Conservation (phyloP, 2,113 vertebrate genomes). For the Lophochroa leadbeateri region DNA sequence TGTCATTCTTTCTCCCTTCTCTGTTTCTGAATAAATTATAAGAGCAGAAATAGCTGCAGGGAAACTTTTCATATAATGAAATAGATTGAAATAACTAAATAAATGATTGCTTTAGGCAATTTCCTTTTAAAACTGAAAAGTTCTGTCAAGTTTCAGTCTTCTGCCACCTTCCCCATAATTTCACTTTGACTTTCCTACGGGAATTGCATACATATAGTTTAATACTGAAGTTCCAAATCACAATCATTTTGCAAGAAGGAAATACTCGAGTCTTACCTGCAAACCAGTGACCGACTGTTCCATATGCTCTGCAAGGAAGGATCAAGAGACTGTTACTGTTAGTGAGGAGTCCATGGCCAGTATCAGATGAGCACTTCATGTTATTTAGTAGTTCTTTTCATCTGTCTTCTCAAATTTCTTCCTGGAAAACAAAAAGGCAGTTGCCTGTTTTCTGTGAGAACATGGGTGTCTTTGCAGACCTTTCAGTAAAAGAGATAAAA, state of each 20-base stretch:
- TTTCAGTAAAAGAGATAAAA: background rate
- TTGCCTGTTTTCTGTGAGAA: background rate
- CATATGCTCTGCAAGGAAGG: background rate
- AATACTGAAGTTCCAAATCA: background rate
- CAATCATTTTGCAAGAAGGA: background rate
- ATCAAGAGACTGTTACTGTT: background rate
- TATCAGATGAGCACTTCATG: background rate
- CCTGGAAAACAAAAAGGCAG: background rate
- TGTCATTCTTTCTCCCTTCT: background rate
- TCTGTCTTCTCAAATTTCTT: background rate
- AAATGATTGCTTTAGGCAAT: background rate
- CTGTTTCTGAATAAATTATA: background rate
- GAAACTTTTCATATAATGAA: background rate
- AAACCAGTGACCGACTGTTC: background rate
- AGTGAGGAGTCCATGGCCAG: background rate
- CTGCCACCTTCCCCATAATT: background rate
- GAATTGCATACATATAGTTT: background rate
- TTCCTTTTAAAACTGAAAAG: background rate
- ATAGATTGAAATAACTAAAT: background rate
- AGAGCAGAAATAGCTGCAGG: background rate
- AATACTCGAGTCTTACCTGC: slow-evolving; percentile 42
- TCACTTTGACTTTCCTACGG: background rate
- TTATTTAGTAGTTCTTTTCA: slow-evolving; percentile 9
- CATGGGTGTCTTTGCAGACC: background rate
- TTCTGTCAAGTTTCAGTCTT: background rate